Base-by-base conservation (phyloP, 2,888 invertebrate genomes). In the Harpagoxenus sublaevis region DNA sequence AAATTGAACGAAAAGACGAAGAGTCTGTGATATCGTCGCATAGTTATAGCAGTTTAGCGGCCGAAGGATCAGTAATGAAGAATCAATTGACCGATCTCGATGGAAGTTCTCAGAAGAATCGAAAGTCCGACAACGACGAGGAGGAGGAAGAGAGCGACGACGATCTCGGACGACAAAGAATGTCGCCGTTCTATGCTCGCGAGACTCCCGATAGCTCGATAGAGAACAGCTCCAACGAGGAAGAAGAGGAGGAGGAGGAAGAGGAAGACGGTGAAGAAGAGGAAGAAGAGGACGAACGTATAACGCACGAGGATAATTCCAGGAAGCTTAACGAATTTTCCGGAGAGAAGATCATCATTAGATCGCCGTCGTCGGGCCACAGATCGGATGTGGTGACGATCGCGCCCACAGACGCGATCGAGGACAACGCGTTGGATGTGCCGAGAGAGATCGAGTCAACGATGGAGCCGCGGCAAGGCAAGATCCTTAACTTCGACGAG, bases 401-500 rank as follows among this genome's bases (percentile, higher is more conserved):
- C 35, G 93, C 93, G 0, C 94, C 94, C 0, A 94, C 93, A 0
- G 95, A 94, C 63, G 95, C 94, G 0, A 91, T 94, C 15, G 94
- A 95, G 77, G 95, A 95, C 83, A 95, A 95, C 53, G 94, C 94
- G 1, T 79, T 94, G 18, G 94, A 94, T 48, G 92, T 93, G 1
- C 92, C 94, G 0, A 92, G 89, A 8, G 91, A 92, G 12, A 90
- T 91, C 1, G 89, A 89, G 35, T 71, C 88, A 0, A 39, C 85
- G 0, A 35, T 87, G 0, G 93, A 93, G 70, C 90, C 93, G 0
- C 89, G 94, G 3, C 94, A 94, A 42, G 94, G 94, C 0, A 95
- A 95, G 51, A 94, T 94, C 8, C 84, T 95, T 42, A 95, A 95
- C 73, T 94, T 94, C 35, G 95, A 95, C 60, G 94, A 95, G 78